These are phyloP conservation scores for Drosophila kurseongensis DNA, from an alignment of 1,140 invertebrate genomes.

Conservation along the genomic window DNA sequence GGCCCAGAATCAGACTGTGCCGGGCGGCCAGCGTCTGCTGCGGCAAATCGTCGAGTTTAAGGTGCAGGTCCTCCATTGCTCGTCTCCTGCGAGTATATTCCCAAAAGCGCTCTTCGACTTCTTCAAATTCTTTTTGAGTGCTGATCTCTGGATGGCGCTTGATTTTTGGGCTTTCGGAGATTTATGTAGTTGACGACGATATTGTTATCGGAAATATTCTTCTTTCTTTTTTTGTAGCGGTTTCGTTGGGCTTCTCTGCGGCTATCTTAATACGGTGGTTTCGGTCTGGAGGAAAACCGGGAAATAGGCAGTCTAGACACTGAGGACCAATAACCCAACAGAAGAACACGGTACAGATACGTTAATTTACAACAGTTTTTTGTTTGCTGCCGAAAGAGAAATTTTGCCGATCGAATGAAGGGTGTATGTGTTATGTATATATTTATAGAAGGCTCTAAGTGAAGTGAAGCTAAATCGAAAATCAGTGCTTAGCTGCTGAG, in stretches of 20 bases:
- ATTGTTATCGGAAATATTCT: background rate
- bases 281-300: conserved; percentile 22
- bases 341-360: conserved; percentile 39
- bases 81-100: background rate
- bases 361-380: conserved; percentile 63
- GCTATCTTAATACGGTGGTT: background rate
- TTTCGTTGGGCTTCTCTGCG: background rate
- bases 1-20: conserved; percentile 1
- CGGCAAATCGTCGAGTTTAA: background rate
- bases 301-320: conserved; percentile 15
- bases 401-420: conserved; percentile 68
- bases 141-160: background rate
- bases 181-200: background rate
- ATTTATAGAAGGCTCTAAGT: conserved; percentile 39
- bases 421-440: conserved; percentile 45
- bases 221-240: background rate
- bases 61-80: conserved; percentile 2
- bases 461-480: conserved; percentile 38
- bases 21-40: background rate
- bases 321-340: conserved; percentile 3
- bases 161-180: conserved; percentile 2
- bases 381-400: conserved; percentile 63
- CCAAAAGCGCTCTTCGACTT: background rate
- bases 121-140: background rate
- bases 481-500: conserved; percentile 9